Evolutionary conservation across 1,140 invertebrate species (phyloP).

Genomic region (Amyelois transitella): DNA sequence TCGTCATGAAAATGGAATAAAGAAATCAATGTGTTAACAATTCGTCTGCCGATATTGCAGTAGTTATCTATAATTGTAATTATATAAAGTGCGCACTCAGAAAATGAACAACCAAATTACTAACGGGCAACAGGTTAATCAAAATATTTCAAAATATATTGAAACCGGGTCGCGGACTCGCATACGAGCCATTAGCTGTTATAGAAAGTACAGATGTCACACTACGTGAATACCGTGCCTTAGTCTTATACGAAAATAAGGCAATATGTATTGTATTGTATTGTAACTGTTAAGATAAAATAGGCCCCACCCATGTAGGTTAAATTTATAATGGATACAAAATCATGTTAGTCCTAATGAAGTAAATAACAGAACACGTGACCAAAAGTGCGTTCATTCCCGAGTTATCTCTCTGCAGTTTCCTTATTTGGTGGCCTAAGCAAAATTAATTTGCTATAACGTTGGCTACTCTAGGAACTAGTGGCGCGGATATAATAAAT

Average conservation of each 20-base stretch:
- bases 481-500: conserved; percentile 30
- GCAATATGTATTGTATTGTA: no score
- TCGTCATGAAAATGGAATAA: background rate
- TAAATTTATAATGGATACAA: no score
- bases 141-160: conserved; percentile 7
- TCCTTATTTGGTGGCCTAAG: background rate
- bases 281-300: no score
- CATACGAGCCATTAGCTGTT: no score
- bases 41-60: background rate
- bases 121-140: background rate
- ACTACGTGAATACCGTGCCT: no score
- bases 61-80: background rate
- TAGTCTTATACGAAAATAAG: no score
- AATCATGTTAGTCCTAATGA: no score
- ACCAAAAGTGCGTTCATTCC: background rate
- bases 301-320: no score
- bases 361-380: no score
- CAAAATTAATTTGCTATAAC: conserved; percentile 35
- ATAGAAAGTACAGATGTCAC: background rate
- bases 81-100: background rate
- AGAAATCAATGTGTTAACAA: background rate
- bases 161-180: background rate
- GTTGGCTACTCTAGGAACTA: conserved; percentile 27
- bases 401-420: background rate
- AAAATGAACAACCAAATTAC: background rate